A percentile compares a stretch with the other conserved stretches of the same genome.
Evolutionary conservation across 2,113 vertebrate species (phyloP).

Genomic region (Pterocles burchelli): DNA sequence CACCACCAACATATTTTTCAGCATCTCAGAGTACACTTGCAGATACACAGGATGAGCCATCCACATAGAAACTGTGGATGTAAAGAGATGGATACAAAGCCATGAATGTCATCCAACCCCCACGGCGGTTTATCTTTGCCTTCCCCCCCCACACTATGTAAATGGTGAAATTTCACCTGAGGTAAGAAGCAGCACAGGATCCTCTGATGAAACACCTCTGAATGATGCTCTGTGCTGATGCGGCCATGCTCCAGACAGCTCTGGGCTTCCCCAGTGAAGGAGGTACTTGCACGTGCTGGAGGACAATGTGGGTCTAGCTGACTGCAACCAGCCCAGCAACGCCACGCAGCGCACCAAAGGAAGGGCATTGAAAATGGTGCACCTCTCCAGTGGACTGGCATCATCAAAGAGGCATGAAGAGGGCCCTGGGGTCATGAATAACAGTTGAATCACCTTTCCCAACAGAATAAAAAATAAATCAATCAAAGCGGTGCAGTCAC

Average conservation of each 20-base stretch:
- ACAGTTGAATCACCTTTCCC: background rate
- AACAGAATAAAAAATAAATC: background rate
- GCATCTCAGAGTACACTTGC: background rate
- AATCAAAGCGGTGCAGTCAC: background rate
- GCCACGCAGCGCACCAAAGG: background rate
- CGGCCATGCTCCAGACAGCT: fast-evolving
- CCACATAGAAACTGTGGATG: background rate
- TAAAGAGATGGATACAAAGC: background rate
- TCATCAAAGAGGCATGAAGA: background rate
- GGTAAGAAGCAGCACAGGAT: background rate
- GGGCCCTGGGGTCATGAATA: background rate
- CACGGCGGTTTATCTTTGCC: background rate
- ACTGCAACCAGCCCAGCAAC: background rate
- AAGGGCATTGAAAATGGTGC: background rate
- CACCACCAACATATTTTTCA: background rate
- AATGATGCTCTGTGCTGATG: background rate
- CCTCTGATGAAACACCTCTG: background rate
- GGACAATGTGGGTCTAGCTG: fast-evolving
- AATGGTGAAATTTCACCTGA: background rate
- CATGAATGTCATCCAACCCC: background rate
- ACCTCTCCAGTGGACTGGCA: background rate
- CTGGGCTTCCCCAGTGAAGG: background rate
- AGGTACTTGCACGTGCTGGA: fast-evolving
- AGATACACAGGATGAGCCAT: background rate
- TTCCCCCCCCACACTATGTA: background rate